Evolutionary conservation across 2,888 invertebrate species (phyloP), one percentile per base, ranked within the genome.

Genomic region (Cerastis rubricosa): DNA sequence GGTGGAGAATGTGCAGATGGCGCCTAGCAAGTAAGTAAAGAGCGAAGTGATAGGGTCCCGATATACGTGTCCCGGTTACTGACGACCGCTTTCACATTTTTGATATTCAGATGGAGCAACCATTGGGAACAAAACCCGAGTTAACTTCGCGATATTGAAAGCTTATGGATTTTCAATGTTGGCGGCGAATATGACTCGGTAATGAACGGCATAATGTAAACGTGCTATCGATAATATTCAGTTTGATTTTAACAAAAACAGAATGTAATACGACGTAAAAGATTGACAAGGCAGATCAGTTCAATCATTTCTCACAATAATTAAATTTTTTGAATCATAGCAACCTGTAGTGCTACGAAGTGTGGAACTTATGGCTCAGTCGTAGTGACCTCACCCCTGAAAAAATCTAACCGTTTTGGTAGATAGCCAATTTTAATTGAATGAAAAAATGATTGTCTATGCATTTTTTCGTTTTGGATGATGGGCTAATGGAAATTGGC

Each of bases 401-500:
- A 90, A 91, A 90, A 87, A 89, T 90, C 90, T 87, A 90, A 90
- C 90, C 92, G 91, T 92, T 94, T 94, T 94, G 94, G 95, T 96
- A 92, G 91, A 92, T 89, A 87, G 96, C 96, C 96, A 96, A 96
- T 96, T 95, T 96, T 96, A 96, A 96, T 96, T 96, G 96, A 96
- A 96, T 96, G 94, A 96, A 96, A 96, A 96, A 96, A 95, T 95
- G 95, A 95, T 96, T 95, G 95, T 95, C 95, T 95, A 94, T 96
- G 95, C 96, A 94, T 95, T 96, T 96, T 96, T 96, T 96, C 96
- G 95, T 95, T 96, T 96, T 96, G 96, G 94, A 94, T 96, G 96
- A 96, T 96, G 95, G 94, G 96, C 94, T 96, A 96, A 96, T 96
- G 96, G 96, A 96, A 96, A 96, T 96, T 96, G 96, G 96, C 96